Percentiles rank a stretch among this genome's conserved stretches.
These are phyloP conservation scores for cat (Felis catus) DNA, from an alignment of 2,113 vertebrate species.

Conservation along the genomic window DNA sequence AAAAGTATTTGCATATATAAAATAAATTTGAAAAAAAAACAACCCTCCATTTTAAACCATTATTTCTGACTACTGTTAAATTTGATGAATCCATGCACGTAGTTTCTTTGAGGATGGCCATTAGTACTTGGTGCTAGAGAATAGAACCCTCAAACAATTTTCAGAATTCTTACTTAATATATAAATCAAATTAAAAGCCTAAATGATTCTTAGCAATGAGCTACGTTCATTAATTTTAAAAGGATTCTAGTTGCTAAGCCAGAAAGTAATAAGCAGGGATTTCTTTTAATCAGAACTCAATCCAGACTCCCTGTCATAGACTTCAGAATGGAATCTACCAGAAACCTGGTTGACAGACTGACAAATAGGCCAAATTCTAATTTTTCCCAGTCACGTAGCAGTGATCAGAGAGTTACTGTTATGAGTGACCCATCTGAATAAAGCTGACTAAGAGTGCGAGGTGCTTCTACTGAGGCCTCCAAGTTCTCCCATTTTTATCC, in stretches of 20 bases:
- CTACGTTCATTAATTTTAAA: not conserved
- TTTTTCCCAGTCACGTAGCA: not conserved
- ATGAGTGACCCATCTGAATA: not conserved
- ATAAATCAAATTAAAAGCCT: not conserved
- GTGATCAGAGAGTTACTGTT: not conserved
- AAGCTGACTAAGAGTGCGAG: not conserved
- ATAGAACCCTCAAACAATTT: not conserved
- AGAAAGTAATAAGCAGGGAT: not conserved
- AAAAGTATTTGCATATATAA: not conserved
- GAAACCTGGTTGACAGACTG: not conserved
- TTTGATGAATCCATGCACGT: not conserved
- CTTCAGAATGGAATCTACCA: not conserved
- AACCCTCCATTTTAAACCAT: not conserved
- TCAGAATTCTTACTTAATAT: constrained; percentile 16
- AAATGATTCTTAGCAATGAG: not conserved
- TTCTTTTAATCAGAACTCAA: constrained; percentile 22
- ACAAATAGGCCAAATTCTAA: not conserved
- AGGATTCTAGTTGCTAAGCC: not conserved
- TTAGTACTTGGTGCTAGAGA: constrained; percentile 6
- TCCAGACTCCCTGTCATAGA: not conserved
- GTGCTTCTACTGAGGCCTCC: not conserved
- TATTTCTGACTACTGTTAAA: constrained; percentile 10
- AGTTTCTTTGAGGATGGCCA: not conserved
- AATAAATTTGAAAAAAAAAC: not conserved
- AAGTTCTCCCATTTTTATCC: not conserved